Conservation (phyloP, 2,113 vertebrate genomes). For the Choloepus hoffmanni region DNA sequence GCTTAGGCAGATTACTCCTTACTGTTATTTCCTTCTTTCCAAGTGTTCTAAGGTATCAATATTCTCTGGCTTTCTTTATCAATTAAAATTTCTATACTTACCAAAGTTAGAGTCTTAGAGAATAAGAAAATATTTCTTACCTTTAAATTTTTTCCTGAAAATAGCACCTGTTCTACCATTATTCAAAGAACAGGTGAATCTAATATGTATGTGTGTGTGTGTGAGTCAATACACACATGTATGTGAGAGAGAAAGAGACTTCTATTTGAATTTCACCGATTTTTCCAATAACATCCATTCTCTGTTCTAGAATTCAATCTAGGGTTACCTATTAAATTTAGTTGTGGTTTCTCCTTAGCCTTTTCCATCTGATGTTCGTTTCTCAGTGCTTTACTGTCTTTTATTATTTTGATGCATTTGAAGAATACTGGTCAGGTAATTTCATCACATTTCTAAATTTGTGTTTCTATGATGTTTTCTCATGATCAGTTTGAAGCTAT, state of each 20-base stretch:
- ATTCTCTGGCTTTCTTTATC: background rate
- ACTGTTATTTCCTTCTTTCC: background rate
- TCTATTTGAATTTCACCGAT: too few relatives aligned
- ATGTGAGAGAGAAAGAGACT: background rate
- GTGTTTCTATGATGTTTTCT: background rate
- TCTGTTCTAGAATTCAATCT: too few relatives aligned
- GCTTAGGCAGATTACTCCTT: background rate
- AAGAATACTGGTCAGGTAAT: background rate
- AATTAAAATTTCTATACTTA: background rate
- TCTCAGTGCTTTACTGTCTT: background rate
- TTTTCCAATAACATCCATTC: too few relatives aligned
- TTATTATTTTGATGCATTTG: background rate
- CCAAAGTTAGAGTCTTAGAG: background rate
- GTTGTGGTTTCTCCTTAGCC: too few relatives aligned
- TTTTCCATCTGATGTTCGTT: background rate
- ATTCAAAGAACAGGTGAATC: background rate
- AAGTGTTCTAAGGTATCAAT: background rate
- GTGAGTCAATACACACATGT: background rate
- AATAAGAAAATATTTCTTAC: background rate
- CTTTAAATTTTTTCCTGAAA: background rate
- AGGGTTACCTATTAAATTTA: too few relatives aligned
- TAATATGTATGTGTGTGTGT: background rate
- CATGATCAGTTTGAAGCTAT: background rate
- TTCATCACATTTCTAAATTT: background rate
- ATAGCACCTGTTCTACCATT: background rate